Percentiles rank a stretch among this genome's conserved stretches.
phyloP scores from a whole-genome alignment of 2,797 vertebrate genomes.

The Rhadinocentrus ornatus region DNA sequence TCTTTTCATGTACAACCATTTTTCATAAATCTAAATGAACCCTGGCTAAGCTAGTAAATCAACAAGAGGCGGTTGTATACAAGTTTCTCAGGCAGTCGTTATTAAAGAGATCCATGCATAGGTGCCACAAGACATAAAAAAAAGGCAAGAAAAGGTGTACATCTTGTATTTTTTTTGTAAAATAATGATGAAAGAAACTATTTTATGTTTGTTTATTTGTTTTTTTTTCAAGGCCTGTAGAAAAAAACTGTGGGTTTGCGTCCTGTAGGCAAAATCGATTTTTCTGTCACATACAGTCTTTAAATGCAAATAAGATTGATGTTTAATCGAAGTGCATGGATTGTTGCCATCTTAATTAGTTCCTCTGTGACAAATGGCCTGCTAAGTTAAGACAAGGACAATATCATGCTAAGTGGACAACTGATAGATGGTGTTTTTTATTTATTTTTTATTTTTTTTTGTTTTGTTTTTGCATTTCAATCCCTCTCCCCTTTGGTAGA shows the following conservation, averaged over 20 bases:
- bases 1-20: not conserved
- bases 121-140: not conserved
- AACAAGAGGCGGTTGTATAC: not conserved
- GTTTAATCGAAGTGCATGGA: constrained; percentile 35
- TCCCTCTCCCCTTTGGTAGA: constrained; percentile 7
- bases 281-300: constrained; percentile 43
- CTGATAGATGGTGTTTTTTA: constrained; percentile 43
- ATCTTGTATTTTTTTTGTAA: constrained; percentile 14
- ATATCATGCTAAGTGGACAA: constrained; percentile 43
- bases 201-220: constrained; percentile 14
- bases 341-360: constrained; percentile 64
- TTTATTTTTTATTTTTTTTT: not conserved
- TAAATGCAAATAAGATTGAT: constrained; percentile 51
- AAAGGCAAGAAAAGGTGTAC: constrained; percentile 4
- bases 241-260: constrained; percentile 47
- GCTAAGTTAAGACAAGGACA: constrained; percentile 50
- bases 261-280: constrained; percentile 30
- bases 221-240: constrained; percentile 25
- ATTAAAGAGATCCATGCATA: constrained; percentile 16
- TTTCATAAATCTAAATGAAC: not conserved
- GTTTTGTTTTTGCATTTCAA: not conserved
- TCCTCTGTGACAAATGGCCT: constrained; percentile 62
- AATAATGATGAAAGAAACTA: constrained; percentile 27
- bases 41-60: not conserved
- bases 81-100: constrained; percentile 7